phyloP scores from a whole-genome alignment of 53 echinoderm and acorn worm species.

The Antedon mediterranea region DNA sequence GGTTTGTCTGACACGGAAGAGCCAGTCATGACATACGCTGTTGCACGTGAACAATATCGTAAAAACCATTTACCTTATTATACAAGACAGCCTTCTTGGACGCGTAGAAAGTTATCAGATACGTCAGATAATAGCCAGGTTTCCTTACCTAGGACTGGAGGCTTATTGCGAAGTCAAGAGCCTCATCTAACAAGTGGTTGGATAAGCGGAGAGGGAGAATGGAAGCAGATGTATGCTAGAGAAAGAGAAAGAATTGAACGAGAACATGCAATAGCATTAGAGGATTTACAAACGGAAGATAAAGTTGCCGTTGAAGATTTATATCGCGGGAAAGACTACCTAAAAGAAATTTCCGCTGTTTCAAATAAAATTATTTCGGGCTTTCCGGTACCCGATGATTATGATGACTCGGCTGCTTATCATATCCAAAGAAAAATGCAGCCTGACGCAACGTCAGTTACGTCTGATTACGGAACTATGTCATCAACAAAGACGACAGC shows the following conservation, averaged over 20 bases:
- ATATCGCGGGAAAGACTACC: slow-evolving; percentile 48
- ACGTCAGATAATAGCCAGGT: background rate
- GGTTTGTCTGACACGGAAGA: slow-evolving; percentile 28
- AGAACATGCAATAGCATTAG: slow-evolving; percentile 55
- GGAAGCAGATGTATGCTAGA: slow-evolving; percentile 61
- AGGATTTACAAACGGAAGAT: slow-evolving; percentile 80
- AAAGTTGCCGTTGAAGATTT: slow-evolving; percentile 74
- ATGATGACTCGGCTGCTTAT: background rate
- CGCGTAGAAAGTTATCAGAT: background rate
- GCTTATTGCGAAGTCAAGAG: background rate
- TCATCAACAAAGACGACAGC: slow-evolving; percentile 81
- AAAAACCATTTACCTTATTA: background rate
- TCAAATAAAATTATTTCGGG: slow-evolving; percentile 49
- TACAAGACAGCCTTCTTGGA: background rate
- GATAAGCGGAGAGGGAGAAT: slow-evolving; percentile 26
- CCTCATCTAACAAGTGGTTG: slow-evolving; percentile 9
- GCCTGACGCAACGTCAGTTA: slow-evolving; percentile 34
- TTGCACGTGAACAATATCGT: slow-evolving; percentile 9
- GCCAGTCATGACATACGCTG: slow-evolving; percentile 1
- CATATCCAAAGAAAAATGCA: background rate
- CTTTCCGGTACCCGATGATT: slow-evolving; percentile 14
- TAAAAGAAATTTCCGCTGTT: slow-evolving; percentile 50
- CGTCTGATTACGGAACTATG: slow-evolving; percentile 57
- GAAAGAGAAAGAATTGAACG: slow-evolving; percentile 65
- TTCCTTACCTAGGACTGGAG: background rate